A percentile compares a stretch with the other conserved stretches of the same genome.
Conservation (phyloP, 92 coral and sea anemone genomes). For the Phymanthus crucifer region DNA sequence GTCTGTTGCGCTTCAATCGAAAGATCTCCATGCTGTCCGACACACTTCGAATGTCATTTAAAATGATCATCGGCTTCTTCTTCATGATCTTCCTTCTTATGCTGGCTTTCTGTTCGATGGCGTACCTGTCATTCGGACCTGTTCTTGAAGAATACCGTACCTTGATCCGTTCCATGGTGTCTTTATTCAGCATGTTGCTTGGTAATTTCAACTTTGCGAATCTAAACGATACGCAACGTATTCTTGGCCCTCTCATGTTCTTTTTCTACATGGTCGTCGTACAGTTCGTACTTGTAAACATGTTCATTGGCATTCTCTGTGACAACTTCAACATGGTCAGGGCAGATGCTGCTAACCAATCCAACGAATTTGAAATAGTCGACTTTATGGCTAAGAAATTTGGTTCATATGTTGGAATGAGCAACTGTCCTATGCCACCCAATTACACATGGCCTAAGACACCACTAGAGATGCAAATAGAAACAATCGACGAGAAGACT, state of each 20-base stretch:
- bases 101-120: slow-evolving; percentile 65
- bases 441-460: slow-evolving; percentile 81
- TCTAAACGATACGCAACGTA: slow-evolving; percentile 55
- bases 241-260: slow-evolving; percentile 76
- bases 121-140: slow-evolving; percentile 59
- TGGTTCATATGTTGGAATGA: slow-evolving; percentile 64
- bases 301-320: slow-evolving; percentile 88
- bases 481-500: slow-evolving; percentile 70
- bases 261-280: slow-evolving; percentile 75
- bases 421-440: slow-evolving; percentile 74
- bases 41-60: slow-evolving; percentile 64
- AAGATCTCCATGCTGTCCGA: slow-evolving; percentile 74
- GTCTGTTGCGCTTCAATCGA: slow-evolving; percentile 84
- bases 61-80: slow-evolving; percentile 55
- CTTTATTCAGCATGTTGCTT: slow-evolving; percentile 80
- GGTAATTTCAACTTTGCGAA: slow-evolving; percentile 74
- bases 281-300: slow-evolving; percentile 80
- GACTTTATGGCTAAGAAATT: slow-evolving; percentile 78
- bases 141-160: slow-evolving; percentile 72
- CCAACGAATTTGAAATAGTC: slow-evolving; percentile 88
- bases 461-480: slow-evolving; percentile 65
- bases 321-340: slow-evolving; percentile 76
- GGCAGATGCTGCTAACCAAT: slow-evolving; percentile 68
- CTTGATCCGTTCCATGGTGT: slow-evolving; percentile 69
- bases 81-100: slow-evolving; percentile 72